Base-by-base conservation (phyloP, 37 sponge, comb jelly and placozoan species). In the Theonella swinhoei region DNA sequence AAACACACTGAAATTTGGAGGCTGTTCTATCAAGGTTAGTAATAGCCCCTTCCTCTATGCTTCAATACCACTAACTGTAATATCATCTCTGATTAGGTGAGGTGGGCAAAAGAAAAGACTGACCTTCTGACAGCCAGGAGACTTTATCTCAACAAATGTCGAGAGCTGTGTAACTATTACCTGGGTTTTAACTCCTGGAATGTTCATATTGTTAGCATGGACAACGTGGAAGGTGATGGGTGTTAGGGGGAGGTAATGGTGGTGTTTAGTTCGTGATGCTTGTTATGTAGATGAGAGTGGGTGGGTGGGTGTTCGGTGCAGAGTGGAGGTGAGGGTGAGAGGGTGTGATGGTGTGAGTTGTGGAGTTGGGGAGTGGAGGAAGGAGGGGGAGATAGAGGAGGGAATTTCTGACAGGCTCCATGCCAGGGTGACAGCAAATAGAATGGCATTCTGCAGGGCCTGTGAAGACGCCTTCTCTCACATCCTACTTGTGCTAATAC, bases 151-250 rank as follows among this genome's bases (percentile, higher is more conserved):
- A 41, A 38, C 35, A 75, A 82, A 54, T 87, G 88, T 38, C 38
- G 34, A 31, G 72, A 74, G 42, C 63, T 87, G 41, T 74, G 75
- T 3, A 87, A 87, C 74, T 40, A 76, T 39, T 87, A 81, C 76
- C 67, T 87, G 33, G 72, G 76, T 22, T 87, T 80, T 65, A 81
- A 81, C 14, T 75, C 83, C 33, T 87, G 88, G 88, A 64, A n/a
- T 25, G 8, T 65, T 30, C 37, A 35, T 23, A 43, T 83, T 28
- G 41, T 36, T 0, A 34, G 66, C 54, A 47, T 47, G 54, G 54
- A 47, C 11, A 47, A 47, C 14, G 14, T 47, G 54, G 54, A 47
- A 47, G 54, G n/a, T n/a, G n/a, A n/a, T n/a, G n/a, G n/a, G n/a
- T n/a, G n/a, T n/a, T n/a, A n/a, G n/a, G n/a, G n/a, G n/a, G n/a